Evolutionary conservation across 2,888 invertebrate species (phyloP).

Genomic region (Heliconius hortense): DNA sequence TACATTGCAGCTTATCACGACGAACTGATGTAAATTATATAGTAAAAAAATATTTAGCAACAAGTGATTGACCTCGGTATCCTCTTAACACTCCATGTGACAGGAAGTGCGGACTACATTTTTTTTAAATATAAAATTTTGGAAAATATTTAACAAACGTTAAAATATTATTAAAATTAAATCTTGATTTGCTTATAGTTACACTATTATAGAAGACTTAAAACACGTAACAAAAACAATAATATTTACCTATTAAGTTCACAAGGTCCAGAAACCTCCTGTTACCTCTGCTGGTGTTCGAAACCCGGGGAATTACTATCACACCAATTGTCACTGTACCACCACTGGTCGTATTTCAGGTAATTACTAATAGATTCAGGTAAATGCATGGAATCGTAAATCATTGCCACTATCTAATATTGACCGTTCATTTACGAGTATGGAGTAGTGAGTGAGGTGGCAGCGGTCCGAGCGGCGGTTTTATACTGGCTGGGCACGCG

Average conservation of each 20-base stretch:
- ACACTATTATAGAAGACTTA: not conserved
- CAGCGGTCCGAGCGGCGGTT: slow-evolving; percentile 52
- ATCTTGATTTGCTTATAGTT: not conserved
- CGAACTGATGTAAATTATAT: slow-evolving; percentile 58
- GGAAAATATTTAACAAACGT: not conserved
- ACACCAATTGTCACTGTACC: slow-evolving; percentile 79
- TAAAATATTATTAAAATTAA: not conserved
- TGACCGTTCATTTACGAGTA: slow-evolving; percentile 69
- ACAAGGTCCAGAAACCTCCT: slow-evolving; percentile 57
- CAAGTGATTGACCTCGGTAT: slow-evolving; percentile 28
- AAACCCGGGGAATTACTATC: slow-evolving; percentile 75
- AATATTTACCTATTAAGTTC: slow-evolving; percentile 75
- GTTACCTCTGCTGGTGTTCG: slow-evolving; percentile 76
- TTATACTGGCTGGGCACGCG: slow-evolving; percentile 66
- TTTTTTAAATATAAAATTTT: not conserved
- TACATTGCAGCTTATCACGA: slow-evolving; percentile 42
- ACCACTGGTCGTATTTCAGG: slow-evolving; percentile 74
- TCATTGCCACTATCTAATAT: slow-evolving; percentile 77
- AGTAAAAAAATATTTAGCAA: slow-evolving; percentile 50
- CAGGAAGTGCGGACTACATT: not conserved
- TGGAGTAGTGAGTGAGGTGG: slow-evolving; percentile 68
- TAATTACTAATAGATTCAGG: slow-evolving; percentile 62
- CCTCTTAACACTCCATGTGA: not conserved
- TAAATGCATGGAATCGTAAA: slow-evolving; percentile 75
- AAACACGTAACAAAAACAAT: slow-evolving; percentile 49